These are phyloP conservation scores for Ranitomeya imitator DNA, from an alignment of 2,113 vertebrate species.

Conservation along the genomic window DNA sequence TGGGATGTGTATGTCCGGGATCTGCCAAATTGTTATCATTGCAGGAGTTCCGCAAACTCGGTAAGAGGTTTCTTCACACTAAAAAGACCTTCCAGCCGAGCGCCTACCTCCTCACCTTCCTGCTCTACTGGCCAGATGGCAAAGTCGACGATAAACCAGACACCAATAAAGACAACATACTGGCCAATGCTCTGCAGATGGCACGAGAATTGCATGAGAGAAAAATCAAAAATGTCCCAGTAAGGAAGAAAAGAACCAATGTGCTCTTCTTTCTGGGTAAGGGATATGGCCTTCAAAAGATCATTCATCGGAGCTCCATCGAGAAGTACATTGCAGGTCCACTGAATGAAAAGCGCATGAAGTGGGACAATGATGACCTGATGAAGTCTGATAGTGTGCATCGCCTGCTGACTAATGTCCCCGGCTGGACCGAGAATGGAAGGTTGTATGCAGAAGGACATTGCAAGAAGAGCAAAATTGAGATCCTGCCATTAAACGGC, in stretches of 20 bases:
- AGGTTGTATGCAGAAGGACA: conserved; percentile 72
- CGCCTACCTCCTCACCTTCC: conserved; percentile 73
- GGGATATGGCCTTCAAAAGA: conserved; percentile 70
- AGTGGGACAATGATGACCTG: conserved; percentile 70
- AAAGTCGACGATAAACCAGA: conserved; percentile 60
- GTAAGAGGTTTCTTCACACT: conserved; percentile 66
- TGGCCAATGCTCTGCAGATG: conserved; percentile 71
- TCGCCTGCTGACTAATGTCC: conserved; percentile 59
- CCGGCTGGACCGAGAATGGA: conserved; percentile 78
- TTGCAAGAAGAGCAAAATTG: conserved; percentile 62
- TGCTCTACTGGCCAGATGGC: conserved; percentile 83
- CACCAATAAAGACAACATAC: conserved; percentile 69
- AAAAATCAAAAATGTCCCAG: conserved; percentile 75
- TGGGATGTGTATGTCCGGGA: conserved; percentile 70
- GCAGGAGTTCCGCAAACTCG: conserved; percentile 68
- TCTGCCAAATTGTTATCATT: conserved; percentile 64
- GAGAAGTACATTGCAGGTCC: conserved; percentile 68
- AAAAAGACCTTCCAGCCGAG: conserved; percentile 65
- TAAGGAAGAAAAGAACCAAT: conserved; percentile 73
- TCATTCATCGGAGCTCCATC: conserved; percentile 75
- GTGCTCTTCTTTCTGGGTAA: conserved; percentile 78
- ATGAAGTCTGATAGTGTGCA: conserved; percentile 1
- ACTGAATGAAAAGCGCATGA: conserved; percentile 72
- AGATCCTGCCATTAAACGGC: conserved; percentile 65
- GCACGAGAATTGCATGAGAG: conserved; percentile 66